These are phyloP conservation scores for Acromyrmex echinatior DNA, from an alignment of 1,140 invertebrate species.

Conservation along the genomic window DNA sequence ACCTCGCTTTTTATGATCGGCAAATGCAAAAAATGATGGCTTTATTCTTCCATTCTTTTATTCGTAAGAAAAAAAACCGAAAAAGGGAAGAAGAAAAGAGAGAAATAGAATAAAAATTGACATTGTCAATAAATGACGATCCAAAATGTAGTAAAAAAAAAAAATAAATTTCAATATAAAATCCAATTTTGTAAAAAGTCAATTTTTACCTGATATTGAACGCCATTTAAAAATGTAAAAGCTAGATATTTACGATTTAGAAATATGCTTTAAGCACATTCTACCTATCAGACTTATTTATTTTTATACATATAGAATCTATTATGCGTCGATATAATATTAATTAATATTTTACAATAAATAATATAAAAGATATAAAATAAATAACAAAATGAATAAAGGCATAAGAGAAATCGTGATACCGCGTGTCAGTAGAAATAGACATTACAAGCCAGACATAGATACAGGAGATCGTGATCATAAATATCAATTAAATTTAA, in stretches of 20 bases:
- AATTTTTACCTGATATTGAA: conserved; percentile 37
- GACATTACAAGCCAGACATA: not conserved
- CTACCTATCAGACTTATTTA: not conserved
- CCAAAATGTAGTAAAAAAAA: not conserved
- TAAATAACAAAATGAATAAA: not conserved
- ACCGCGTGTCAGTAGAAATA: not conserved
- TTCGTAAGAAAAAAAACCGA: conserved; percentile 3
- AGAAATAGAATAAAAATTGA: conserved; percentile 45
- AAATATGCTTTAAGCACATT: conserved; percentile 8
- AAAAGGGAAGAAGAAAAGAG: not conserved
- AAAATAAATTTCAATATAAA: conserved; percentile 21
- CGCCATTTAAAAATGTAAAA: not conserved
- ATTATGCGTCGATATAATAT: not conserved
- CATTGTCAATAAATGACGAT: conserved; percentile 51
- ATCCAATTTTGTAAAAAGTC: not conserved
- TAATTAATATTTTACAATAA: conserved; percentile 12
- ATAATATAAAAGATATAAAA: too few relatives aligned
- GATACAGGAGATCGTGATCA: not conserved
- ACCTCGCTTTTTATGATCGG: conserved; percentile 49
- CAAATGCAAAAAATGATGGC: conserved; percentile 36
- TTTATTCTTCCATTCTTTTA: conserved; percentile 36
- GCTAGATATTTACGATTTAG: not conserved
- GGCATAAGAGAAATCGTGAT: not conserved
- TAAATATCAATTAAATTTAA: conserved; percentile 49
- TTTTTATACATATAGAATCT: not conserved